Evolutionary conservation across 2,888 invertebrate genomes (phyloP).

Genomic region (Melitaea athalia): DNA sequence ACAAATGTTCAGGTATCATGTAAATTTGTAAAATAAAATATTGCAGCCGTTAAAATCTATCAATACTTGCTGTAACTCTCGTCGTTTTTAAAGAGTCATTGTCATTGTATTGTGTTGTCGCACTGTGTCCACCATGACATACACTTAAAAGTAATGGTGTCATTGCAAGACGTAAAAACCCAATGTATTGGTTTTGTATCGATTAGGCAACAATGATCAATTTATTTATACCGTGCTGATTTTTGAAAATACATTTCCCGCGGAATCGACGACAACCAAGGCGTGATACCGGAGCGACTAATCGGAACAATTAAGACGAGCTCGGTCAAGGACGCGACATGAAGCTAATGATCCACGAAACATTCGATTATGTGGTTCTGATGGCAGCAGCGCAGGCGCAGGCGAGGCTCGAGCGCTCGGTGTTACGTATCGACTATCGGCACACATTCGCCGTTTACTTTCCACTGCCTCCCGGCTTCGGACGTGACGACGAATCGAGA

Average conservation of each 20-base stretch:
- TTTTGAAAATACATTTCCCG: neutral
- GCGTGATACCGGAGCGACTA: constrained; percentile 29
- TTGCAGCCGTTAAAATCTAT: neutral
- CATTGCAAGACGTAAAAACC: neutral
- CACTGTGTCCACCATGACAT: neutral
- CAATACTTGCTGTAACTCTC: neutral
- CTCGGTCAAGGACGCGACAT: constrained; percentile 42
- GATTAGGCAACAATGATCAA: constrained; percentile 16
- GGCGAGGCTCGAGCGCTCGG: constrained; percentile 9
- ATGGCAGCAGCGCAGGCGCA: constrained; percentile 27
- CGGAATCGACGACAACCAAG: neutral
- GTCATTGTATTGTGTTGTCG: neutral
- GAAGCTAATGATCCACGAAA: constrained; percentile 38
- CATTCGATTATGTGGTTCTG: constrained; percentile 37
- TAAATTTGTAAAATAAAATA: neutral
- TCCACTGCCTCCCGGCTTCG: constrained; percentile 37
- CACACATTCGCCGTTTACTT: constrained; percentile 40
- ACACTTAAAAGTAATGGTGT: neutral
- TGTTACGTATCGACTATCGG: constrained; percentile 32
- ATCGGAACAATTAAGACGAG: constrained; percentile 16
- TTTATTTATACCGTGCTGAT: constrained; percentile 1
- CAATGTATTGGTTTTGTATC: constrained; percentile 7
- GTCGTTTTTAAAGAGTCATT: neutral
- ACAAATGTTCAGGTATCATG: neutral
- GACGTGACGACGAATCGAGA: constrained; percentile 18